These are phyloP conservation scores for Propithecus coquereli DNA, from an alignment of 2,113 vertebrate species.

Conservation along the genomic window DNA sequence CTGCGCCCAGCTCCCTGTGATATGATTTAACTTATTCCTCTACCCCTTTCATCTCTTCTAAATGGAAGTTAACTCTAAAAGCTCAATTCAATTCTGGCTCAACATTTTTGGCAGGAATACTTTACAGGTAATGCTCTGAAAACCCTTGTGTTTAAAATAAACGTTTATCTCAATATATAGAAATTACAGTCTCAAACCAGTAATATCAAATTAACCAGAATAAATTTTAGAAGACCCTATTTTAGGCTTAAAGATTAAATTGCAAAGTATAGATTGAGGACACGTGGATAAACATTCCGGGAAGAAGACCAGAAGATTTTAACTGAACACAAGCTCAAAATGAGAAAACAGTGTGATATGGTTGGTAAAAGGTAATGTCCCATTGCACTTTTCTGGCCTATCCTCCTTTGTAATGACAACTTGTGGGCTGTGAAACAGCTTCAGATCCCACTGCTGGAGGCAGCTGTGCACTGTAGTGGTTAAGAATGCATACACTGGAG, in stretches of 20 bases:
- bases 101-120: not conserved
- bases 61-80: not conserved
- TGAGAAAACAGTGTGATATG: not conserved
- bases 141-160: not conserved
- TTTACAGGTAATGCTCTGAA: not conserved
- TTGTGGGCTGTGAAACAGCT: not conserved
- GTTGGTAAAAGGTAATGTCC: not conserved
- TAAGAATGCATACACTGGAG: not conserved
- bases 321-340: not conserved
- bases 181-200: not conserved
- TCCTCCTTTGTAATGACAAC: not conserved
- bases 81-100: not conserved
- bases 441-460: not conserved
- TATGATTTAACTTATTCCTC: not conserved
- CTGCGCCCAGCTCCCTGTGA: too few relatives aligned
- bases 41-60: not conserved
- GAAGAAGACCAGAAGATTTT: not conserved
- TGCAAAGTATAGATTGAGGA: not conserved
- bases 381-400: not conserved
- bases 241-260: not conserved
- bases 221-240: not conserved
- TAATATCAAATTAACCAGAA: not conserved
- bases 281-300: not conserved
- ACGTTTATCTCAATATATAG: not conserved
- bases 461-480: not conserved